Conservation (phyloP, 2,888 invertebrate genomes). For the Caenorhabditis imperialis region DNA sequence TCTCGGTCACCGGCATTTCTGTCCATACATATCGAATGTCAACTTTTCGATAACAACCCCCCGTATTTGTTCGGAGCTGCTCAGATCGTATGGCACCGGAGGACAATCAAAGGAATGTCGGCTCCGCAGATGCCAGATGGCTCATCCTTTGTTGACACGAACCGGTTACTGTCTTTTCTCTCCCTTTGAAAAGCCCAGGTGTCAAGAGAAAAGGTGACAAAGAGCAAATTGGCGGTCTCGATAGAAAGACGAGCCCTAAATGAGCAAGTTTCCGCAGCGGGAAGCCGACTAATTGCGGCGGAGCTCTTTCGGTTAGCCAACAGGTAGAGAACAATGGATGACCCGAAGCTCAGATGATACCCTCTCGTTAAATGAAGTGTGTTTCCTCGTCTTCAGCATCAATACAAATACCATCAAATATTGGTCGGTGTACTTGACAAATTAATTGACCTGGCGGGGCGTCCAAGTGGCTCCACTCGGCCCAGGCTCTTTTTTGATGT, state of each 20-base stretch:
- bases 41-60: too few species aligned
- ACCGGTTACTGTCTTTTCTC: not conserved
- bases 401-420: too few species aligned
- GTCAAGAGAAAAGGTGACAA: conserved; percentile 36
- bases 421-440: conserved; percentile 49
- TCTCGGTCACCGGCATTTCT: not conserved
- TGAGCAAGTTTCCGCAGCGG: conserved; percentile 33
- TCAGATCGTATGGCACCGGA: conserved; percentile 3
- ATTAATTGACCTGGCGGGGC: conserved; percentile 38
- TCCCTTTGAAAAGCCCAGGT: conserved; percentile 16
- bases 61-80: not conserved
- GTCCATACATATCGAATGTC: conserved; percentile 32
- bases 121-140: conserved; percentile 17
- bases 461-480: conserved; percentile 10
- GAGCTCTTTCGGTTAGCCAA: conserved; percentile 5
- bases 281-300: conserved; percentile 16
- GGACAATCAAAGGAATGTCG: conserved; percentile 40
- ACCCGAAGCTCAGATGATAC: not conserved
- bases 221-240: conserved; percentile 35
- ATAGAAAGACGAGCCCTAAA: conserved; percentile 17
- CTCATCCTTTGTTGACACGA: conserved; percentile 35
- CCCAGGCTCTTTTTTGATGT: conserved; percentile 2
- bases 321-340: conserved; percentile 19
- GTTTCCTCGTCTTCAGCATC: not conserved
- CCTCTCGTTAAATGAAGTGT: not conserved